phyloP scores from a whole-genome alignment of 2,888 invertebrate genomes.

The Apotomis capreana region DNA sequence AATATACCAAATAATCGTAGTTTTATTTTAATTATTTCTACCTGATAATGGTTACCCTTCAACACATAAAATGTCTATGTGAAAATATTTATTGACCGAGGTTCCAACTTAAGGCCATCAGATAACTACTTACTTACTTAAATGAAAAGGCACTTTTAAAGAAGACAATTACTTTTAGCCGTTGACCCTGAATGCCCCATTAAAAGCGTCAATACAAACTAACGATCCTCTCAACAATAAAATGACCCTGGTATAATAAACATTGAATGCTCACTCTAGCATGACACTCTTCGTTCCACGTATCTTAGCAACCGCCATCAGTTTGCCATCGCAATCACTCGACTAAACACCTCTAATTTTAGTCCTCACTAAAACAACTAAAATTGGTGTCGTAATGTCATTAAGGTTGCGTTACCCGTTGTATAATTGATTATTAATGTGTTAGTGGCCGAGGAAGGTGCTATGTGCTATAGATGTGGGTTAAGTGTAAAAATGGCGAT shows the following conservation, averaged over 20 bases:
- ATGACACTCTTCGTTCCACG: constrained; percentile 24
- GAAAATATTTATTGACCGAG: no score
- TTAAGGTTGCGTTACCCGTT: not conserved
- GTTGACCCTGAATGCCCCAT: not conserved
- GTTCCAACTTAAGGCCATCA: no score
- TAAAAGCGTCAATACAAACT: constrained; percentile 9
- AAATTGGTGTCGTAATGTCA: not conserved
- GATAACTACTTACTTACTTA: not conserved
- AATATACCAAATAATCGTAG: no score
- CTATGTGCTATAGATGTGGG: constrained; percentile 57
- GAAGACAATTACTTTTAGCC: not conserved
- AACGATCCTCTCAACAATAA: constrained; percentile 16
- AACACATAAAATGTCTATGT: no score
- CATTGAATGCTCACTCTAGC: constrained; percentile 27
- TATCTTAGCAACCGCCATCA: constrained; percentile 40
- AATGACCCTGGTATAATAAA: constrained; percentile 5
- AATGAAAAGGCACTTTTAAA: not conserved
- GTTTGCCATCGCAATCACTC: constrained; percentile 37
- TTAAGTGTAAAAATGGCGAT: constrained; percentile 55
- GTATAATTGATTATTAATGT: constrained; percentile 16
- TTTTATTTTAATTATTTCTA: no score
- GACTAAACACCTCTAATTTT: constrained; percentile 31
- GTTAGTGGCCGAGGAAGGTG: constrained; percentile 26
- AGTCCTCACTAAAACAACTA: constrained; percentile 1
- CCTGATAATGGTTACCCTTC: no score